Evolutionary conservation across 1,140 invertebrate species (phyloP), one percentile per base, ranked within the genome.

Genomic region (Cotesia vestalis): DNA sequence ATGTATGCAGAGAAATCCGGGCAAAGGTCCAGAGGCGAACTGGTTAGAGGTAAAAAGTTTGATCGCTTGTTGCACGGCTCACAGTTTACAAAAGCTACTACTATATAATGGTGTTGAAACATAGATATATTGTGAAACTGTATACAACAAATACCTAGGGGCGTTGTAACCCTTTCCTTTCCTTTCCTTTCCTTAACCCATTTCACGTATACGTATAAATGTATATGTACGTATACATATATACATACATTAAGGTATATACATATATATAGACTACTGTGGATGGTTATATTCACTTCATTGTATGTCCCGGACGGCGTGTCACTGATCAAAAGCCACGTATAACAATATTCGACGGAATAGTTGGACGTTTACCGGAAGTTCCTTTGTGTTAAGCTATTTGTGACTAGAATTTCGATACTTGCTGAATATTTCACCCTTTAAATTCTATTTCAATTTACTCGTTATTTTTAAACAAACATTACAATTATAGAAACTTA

Each of bases 241-340:
- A 27, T 40, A 40, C 9, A 46, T 27, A 27, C 27, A 0, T 2
- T 27, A 9, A 46, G 6, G 9, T 6, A 40, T 40, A 40, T 40
- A 40, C 4, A 40, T 40, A 40, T 40, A 46, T 46, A 66, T 66
- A 66, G 46, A 59, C 27, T 27, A 27, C 27, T 52, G 5, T 14
- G 46, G 70, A 14, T 66, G 59, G 4, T 35, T 66, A 66, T 4
- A 66, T 66, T 66, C 40, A 52, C 40, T 59, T 66, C 63, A 72
- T 72, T 72, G 63, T 66, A 38, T 60, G 35, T 20, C 35, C 20
- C 52, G 36, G 46, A 38, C 38, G 20, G 51, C 40, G 63, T 66
- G 59, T 12, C 63, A 72, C 51, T 72, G 70, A 72, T 72, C 63
- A 72, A 72, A 72, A 72, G 70, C 70, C 35, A 66, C 63, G 63